A percentile compares a stretch with the other conserved stretches of the same genome.
These are phyloP conservation scores for Epinotia ramella DNA, from an alignment of 2,888 invertebrate genomes.

Conservation along the genomic window DNA sequence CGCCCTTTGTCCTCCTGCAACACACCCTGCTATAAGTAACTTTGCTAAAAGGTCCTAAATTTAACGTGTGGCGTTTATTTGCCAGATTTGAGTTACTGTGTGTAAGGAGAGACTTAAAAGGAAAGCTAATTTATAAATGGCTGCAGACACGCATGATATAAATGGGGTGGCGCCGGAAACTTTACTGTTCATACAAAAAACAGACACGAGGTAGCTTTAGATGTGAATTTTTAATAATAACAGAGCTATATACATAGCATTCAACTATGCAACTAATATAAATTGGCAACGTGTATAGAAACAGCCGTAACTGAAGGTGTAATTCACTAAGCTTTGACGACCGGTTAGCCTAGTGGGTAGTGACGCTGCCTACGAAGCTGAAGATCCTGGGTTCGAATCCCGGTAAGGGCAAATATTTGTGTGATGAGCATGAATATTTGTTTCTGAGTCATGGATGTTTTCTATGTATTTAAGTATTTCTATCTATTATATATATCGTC, in stretches of 20 bases:
- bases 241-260: neutral
- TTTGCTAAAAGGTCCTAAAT: slow-evolving; percentile 43
- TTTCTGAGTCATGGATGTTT: too few relatives aligned
- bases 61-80: slow-evolving; percentile 22
- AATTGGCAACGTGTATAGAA: too few relatives aligned
- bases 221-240: too few relatives aligned
- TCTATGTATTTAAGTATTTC: too few relatives aligned
- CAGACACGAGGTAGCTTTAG: neutral
- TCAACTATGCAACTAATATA: neutral
- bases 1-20: slow-evolving; percentile 2
- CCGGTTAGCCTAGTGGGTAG: too few relatives aligned
- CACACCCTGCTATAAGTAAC: slow-evolving; percentile 42
- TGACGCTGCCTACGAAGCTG: too few relatives aligned
- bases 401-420: too few relatives aligned
- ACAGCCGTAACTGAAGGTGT: too few relatives aligned
- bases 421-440: too few relatives aligned
- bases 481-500: too few relatives aligned
- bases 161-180: neutral
- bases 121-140: slow-evolving; percentile 11
- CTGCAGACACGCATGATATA: neutral
- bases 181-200: neutral
- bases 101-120: slow-evolving; percentile 11
- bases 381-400: too few relatives aligned
- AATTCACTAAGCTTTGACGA: too few relatives aligned
- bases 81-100: slow-evolving; percentile 25